Conservation (phyloP, 1,140 invertebrate genomes). For the Cephus cinctus region DNA sequence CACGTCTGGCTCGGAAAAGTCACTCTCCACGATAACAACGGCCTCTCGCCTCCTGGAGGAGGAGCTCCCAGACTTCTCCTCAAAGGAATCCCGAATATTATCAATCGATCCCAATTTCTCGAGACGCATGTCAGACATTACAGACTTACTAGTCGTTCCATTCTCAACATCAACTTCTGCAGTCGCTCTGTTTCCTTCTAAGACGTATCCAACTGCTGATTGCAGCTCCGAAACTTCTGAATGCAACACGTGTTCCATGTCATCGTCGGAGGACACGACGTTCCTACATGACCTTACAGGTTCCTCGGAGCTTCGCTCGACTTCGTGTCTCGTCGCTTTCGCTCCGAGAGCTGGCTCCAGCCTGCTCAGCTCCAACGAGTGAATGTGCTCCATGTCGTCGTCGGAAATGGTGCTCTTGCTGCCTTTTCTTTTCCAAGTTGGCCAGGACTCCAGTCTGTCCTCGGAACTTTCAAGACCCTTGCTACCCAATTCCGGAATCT, state of each 20-base stretch:
- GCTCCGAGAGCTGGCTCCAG: neutral
- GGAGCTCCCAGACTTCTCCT: too few relatives aligned
- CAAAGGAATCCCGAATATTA: too few relatives aligned
- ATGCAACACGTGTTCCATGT: constrained; percentile 41
- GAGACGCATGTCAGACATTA: too few relatives aligned
- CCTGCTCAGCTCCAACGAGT: constrained; percentile 33
- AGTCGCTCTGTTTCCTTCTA: too few relatives aligned
- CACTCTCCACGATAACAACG: too few relatives aligned
- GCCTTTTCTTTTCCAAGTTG: constrained; percentile 27
- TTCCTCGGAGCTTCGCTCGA: constrained; percentile 2
- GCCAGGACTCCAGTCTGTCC: constrained; percentile 19
- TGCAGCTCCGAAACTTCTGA: constrained; percentile 23
- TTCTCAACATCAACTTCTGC: too few relatives aligned
- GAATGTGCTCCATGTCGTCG: constrained; percentile 49
- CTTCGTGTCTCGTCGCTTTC: too few relatives aligned
- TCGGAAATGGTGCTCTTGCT: constrained; percentile 48
- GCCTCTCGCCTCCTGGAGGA: too few relatives aligned
- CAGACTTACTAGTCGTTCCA: too few relatives aligned
- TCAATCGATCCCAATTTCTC: too few relatives aligned
- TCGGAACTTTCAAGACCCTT: constrained; percentile 6
- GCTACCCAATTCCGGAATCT: constrained; percentile 16
- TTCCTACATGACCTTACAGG: neutral
- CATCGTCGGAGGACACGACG: constrained; percentile 39
- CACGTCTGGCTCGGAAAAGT: too few relatives aligned
- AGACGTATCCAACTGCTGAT: too few relatives aligned